Conservation (phyloP, 2,797 vertebrate genomes). For the Sylvia borin region DNA sequence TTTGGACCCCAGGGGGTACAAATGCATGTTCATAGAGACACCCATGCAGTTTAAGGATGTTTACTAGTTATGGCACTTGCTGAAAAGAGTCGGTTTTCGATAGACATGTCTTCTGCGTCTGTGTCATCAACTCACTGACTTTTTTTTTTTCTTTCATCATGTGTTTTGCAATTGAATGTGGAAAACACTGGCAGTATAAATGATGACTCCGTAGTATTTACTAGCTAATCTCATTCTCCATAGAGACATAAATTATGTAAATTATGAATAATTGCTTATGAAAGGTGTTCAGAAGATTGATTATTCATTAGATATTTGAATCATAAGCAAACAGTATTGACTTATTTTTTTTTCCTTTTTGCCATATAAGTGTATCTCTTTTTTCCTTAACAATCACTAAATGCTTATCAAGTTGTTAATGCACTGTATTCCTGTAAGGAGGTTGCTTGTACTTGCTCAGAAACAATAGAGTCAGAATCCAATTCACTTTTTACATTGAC, state of each 20-base stretch:
- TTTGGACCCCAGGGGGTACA: neutral
- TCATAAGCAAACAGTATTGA: neutral
- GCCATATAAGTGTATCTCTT: neutral
- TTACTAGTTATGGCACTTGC: neutral
- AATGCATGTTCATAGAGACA: neutral
- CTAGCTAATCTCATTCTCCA: slow-evolving; percentile 6
- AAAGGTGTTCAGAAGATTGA: slow-evolving; percentile 7
- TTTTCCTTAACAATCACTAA: neutral
- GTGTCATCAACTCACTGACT: neutral
- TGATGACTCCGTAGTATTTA: neutral
- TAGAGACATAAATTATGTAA: neutral
- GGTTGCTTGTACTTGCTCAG: neutral
- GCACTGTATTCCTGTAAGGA: neutral
- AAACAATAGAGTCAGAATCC: neutral
- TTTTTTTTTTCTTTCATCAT: neutral
- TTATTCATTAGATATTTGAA: neutral
- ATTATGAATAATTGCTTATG: neutral
- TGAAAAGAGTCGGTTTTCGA: neutral
- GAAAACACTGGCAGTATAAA: neutral
- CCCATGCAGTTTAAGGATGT: neutral
- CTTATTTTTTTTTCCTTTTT: neutral
- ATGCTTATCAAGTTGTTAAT: neutral
- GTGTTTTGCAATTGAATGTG: neutral
- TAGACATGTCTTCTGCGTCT: neutral
- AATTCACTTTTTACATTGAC: neutral